Base-by-base conservation (phyloP, 2,888 invertebrate genomes). In the Congeria kusceri region DNA sequence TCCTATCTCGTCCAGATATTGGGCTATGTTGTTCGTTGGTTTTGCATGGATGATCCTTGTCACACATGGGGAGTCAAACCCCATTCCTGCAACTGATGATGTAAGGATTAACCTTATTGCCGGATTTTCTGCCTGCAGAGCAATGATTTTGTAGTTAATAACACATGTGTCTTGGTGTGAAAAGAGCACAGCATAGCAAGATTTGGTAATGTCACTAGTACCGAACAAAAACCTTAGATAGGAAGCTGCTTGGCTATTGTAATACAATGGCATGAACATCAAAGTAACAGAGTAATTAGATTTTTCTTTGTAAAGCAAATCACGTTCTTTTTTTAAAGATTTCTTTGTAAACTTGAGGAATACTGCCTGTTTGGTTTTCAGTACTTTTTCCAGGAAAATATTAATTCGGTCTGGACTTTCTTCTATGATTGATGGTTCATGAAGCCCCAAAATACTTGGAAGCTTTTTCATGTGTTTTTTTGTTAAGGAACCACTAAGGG, bases 1-100 rank as follows among this genome's bases (percentile, higher is more conserved):
- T 15, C 74, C 80, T 18, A 77, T 80, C 49, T 80, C 73, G 32
- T 73, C 77, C 23, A 77, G n/a, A 61, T 77, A 77, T 15, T 73
- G 47, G 3, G 72, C 64, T 27, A 80, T 13, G 49, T 25, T 68
- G 57, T 69, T 20, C 11, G 77, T 77, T 15, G 77, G 80, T 20
- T 25, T 64, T 11, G 39, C 39, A 39, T 39, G 39, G 39, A 39
- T 39, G 39, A 39, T 39, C 15, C 39, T 39, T 39, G 39, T 39
- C 15, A 39, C 39, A 39, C 39, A 39, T 39, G 39, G 39, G 39
- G 39, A 15, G 15, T 39, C 39, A 39, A 39, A 39, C 9, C 39
- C 39, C 39, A 39, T 39, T 11, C 39, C 39, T 13, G 39, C 39
- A 11, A 39, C 39, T 39, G 39, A 39, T 13, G 39, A 39, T 13